Percentiles rank a stretch among this genome's conserved stretches.
These are phyloP conservation scores for Hyaena hyaena DNA, from an alignment of 2,113 vertebrate genomes.

Conservation along the genomic window DNA sequence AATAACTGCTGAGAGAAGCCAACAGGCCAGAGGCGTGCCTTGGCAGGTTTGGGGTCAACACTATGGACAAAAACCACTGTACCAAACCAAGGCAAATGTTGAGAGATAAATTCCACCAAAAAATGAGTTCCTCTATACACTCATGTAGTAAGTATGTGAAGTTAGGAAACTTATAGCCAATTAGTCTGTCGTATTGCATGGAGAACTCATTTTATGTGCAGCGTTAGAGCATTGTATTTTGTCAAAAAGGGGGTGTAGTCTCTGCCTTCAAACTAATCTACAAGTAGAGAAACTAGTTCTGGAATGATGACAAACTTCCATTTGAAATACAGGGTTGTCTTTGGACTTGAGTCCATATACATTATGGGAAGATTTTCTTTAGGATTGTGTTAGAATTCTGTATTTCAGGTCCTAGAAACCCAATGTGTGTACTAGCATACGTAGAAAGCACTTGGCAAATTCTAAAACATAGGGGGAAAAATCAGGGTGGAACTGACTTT, in stretches of 20 bases:
- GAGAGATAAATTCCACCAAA: background rate
- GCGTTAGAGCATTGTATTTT: too few relatives aligned
- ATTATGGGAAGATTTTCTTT: background rate
- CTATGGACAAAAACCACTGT: background rate
- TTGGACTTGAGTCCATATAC: background rate
- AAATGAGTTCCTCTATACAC: background rate
- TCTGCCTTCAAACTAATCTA: background rate
- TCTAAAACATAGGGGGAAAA: background rate
- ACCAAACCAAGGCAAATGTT: background rate
- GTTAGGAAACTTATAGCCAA: background rate
- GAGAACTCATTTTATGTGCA: background rate
- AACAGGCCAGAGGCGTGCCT: background rate
- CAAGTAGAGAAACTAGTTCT: slow-evolving; percentile 6
- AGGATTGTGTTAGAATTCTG: background rate
- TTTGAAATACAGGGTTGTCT: background rate
- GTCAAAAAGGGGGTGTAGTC: background rate
- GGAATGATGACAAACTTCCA: background rate
- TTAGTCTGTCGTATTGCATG: background rate
- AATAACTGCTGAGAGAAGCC: background rate
- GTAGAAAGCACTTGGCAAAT: background rate
- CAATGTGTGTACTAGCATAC: background rate
- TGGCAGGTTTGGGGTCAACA: background rate
- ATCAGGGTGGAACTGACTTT: background rate
- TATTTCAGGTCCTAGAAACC: background rate
- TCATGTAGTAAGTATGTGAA: background rate